Conservation (phyloP, 2,113 vertebrate species). For the Urocolius indicus region DNA sequence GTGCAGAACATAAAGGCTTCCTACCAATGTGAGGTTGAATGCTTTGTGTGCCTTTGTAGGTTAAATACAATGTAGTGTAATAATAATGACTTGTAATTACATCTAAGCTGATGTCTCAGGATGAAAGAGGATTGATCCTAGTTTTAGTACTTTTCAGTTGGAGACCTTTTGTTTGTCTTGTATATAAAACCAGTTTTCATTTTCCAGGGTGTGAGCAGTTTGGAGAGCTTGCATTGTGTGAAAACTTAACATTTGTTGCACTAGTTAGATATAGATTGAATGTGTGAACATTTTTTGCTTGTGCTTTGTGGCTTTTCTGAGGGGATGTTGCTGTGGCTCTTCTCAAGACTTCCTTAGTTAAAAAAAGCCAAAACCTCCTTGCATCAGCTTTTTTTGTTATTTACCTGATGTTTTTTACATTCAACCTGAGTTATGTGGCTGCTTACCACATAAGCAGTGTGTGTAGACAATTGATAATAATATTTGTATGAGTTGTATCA, state of each 20-base stretch:
- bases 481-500: not conserved
- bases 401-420: not conserved
- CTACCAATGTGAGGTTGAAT: rapidly evolving
- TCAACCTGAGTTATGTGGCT: not conserved
- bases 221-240: not conserved
- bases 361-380: not conserved
- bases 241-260: not conserved
- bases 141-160: not conserved
- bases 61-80: not conserved
- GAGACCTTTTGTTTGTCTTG: not conserved
- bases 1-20: not conserved
- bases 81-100: not conserved
- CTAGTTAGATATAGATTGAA: not conserved
- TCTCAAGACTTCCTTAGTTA: not conserved
- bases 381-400: not conserved
- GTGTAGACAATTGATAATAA: not conserved
- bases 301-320: not conserved
- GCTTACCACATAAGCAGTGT: not conserved
- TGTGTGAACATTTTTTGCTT: not conserved
- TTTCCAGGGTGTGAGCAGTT: not conserved
- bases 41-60: not conserved
- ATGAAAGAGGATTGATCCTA: not conserved
- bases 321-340: not conserved
- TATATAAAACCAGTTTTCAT: not conserved
- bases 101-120: not conserved